Evolutionary conservation across 2,888 invertebrate genomes (phyloP).

Genomic region (Disparrhopalites patrizii): DNA sequence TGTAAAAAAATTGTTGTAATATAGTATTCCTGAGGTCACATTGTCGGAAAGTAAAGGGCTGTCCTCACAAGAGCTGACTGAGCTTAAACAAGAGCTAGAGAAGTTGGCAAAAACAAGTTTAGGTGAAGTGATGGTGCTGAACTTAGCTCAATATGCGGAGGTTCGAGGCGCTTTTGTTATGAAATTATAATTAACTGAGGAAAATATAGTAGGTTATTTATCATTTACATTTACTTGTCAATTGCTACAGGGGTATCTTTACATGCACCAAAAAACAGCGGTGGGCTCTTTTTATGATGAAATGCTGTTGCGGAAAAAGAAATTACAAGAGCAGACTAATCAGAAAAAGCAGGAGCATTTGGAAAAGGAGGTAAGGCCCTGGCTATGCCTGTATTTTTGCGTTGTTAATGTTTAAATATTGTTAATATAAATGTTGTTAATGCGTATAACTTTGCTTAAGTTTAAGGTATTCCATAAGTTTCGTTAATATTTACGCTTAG

Average conservation of each 20-base stretch:
- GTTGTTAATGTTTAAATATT: not conserved
- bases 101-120: constrained; percentile 58
- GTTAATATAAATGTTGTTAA: not conserved
- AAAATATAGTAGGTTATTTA: not conserved
- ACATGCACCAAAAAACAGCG: constrained; percentile 74
- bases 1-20: constrained; percentile 26
- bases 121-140: constrained; percentile 83
- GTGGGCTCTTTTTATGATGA: constrained; percentile 83
- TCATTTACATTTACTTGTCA: constrained; percentile 1
- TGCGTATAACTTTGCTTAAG: not conserved
- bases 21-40: constrained; percentile 60
- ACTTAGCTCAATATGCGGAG: constrained; percentile 73
- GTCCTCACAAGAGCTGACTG: constrained; percentile 64
- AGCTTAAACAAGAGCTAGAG: constrained; percentile 61
- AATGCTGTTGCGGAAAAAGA: constrained; percentile 71
- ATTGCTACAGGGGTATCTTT: constrained; percentile 63
- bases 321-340: constrained; percentile 60
- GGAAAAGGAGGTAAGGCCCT: constrained; percentile 59
- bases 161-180: constrained; percentile 49
- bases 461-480: not conserved
- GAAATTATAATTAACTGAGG: not conserved
- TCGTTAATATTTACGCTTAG: constrained; percentile 1
- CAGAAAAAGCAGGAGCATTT: constrained; percentile 59
- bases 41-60: constrained; percentile 75
- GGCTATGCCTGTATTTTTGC: not conserved